phyloP scores from a whole-genome alignment of 2,797 vertebrate species.

The Sebastes miniatus region DNA sequence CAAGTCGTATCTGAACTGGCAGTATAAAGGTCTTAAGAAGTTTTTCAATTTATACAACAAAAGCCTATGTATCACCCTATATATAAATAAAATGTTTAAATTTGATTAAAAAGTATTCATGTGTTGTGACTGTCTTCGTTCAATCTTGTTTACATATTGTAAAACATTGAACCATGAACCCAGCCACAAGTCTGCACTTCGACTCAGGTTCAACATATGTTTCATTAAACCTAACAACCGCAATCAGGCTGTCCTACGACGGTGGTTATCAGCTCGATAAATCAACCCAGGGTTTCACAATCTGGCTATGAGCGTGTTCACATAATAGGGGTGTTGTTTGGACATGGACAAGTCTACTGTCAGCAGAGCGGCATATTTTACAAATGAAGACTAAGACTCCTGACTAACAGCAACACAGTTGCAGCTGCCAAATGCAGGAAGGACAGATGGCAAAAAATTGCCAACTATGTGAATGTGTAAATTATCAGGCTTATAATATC shows the following conservation, averaged over 20 bases:
- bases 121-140: not conserved
- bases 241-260: not conserved
- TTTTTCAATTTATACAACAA: not conserved
- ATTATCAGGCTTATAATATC: not conserved
- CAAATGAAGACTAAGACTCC: not conserved
- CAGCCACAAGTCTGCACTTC: not conserved
- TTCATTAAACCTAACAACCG: not conserved
- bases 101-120: not conserved
- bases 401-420: not conserved
- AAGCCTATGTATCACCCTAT: not conserved
- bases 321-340: not conserved
- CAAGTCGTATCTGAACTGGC: not conserved
- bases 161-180: not conserved
- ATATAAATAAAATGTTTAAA: accelerated
- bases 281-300: not conserved
- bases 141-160: not conserved
- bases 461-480: not conserved
- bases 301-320: not conserved
- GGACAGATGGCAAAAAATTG: not conserved
- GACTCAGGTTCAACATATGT: not conserved
- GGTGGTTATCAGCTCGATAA: not conserved
- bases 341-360: not conserved
- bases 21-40: not conserved
- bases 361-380: not conserved
- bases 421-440: not conserved